Conservation (phyloP, 2,888 invertebrate species). For the Pemphredon lugubris region DNA sequence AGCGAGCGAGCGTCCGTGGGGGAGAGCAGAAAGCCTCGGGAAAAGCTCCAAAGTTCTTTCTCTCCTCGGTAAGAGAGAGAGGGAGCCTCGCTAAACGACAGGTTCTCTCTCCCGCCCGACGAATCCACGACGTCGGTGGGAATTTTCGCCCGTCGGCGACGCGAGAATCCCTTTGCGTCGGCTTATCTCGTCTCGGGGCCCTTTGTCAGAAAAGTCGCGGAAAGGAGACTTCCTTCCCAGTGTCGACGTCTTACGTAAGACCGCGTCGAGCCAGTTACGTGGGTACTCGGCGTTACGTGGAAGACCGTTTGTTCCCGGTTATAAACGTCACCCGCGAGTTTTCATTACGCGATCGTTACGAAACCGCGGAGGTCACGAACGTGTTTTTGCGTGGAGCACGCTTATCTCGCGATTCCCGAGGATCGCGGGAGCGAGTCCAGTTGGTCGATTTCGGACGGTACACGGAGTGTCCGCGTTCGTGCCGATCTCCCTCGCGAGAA, state of each 20-base stretch:
- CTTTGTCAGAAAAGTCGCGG: background rate
- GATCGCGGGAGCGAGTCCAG: no score
- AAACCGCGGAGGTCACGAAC: conserved; percentile 50
- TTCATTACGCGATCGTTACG: conserved; percentile 49
- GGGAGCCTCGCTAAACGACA: no score
- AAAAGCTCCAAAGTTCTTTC: no score
- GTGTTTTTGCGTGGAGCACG: conserved; percentile 1
- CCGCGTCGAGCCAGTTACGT: conserved; percentile 28
- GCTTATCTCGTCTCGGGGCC: background rate
- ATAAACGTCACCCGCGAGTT: conserved; percentile 29
- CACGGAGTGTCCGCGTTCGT: no score
- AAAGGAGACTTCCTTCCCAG: conserved; percentile 19
- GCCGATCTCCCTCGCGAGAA: no score
- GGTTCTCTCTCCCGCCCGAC: background rate
- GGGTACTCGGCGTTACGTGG: conserved; percentile 25
- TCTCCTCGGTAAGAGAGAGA: no score
- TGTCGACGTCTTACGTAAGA: conserved; percentile 25
- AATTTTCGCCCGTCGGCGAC: no score
- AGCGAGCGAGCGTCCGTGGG: no score
- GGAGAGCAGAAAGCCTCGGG: no score
- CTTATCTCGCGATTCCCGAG: no score
- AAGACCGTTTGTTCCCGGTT: conserved; percentile 23
- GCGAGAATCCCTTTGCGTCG: background rate
- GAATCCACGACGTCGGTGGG: no score
- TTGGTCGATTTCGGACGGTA: no score